Percentiles rank a stretch among this genome's conserved stretches.
Evolutionary conservation across 2,888 invertebrate species (phyloP).

Genomic region (Ametastegia equiseti): DNA sequence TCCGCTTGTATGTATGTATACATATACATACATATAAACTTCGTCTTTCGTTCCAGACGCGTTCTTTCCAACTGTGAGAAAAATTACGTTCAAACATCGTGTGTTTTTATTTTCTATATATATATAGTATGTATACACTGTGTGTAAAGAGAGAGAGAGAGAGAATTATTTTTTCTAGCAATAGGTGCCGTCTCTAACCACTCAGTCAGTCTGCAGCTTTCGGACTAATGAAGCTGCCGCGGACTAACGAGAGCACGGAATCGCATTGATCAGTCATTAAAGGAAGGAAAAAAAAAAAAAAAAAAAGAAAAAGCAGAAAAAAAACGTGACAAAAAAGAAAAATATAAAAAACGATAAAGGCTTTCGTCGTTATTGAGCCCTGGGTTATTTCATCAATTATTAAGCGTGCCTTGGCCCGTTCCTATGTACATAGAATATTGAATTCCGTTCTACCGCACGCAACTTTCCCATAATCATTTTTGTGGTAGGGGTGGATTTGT

Average conservation of each 20-base stretch:
- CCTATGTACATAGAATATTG: not conserved
- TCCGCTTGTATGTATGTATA: too few species aligned
- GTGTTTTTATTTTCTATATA: not conserved
- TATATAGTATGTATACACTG: not conserved
- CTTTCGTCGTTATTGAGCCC: not conserved
- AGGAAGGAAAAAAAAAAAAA: not conserved
- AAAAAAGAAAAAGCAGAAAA: too few species aligned
- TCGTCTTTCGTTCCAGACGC: not conserved
- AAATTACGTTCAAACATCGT: slow-evolving; percentile 22
- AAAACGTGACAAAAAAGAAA: too few species aligned
- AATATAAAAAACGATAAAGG: not conserved
- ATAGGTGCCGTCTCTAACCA: not conserved
- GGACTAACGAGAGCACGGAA: not conserved
- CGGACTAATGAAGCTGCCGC: not conserved
- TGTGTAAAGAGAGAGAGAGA: not conserved
- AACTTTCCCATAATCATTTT: not conserved
- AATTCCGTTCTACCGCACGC: not conserved
- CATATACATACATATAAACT: not conserved
- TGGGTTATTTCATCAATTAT: not conserved
- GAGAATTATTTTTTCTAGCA: not conserved
- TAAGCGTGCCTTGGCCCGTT: not conserved
- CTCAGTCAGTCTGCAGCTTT: not conserved
- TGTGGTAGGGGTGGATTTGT: too few species aligned
- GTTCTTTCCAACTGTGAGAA: not conserved
- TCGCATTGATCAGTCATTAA: not conserved